phyloP scores from a whole-genome alignment of 2,888 invertebrate species.

The Busseola fusca region DNA sequence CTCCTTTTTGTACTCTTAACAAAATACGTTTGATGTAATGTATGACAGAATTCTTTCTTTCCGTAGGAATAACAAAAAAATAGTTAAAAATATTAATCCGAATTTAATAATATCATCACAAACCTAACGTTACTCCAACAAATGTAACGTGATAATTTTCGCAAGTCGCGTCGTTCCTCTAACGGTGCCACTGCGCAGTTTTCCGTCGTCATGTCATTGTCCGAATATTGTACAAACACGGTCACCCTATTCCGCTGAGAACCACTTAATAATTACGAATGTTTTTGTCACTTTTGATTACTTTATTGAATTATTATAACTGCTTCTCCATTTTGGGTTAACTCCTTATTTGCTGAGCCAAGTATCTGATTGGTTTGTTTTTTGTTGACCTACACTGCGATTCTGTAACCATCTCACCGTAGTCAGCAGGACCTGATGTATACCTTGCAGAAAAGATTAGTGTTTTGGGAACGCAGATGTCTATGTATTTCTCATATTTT shows the following conservation, averaged over 20 bases:
- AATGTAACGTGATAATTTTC: conserved; percentile 27
- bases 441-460: neutral
- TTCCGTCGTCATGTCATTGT: conserved; percentile 45
- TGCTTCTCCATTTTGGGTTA: conserved; percentile 4
- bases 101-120: neutral
- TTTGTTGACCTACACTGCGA: neutral
- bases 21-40: neutral
- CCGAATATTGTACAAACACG: conserved; percentile 52
- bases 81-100: neutral
- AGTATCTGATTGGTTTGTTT: conserved; percentile 9
- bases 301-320: conserved; percentile 9
- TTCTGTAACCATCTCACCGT: too few relatives aligned
- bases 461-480: neutral
- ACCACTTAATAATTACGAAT: conserved; percentile 23
- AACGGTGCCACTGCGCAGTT: conserved; percentile 53
- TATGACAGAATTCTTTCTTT: neutral
- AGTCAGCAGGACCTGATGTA: neutral
- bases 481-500: neutral
- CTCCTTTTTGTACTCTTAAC: neutral
- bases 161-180: conserved; percentile 20
- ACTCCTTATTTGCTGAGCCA: conserved; percentile 1
- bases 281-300: conserved; percentile 17
- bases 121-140: neutral
- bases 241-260: conserved; percentile 56
- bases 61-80: neutral